A percentile compares a stretch with the other conserved stretches of the same genome.
Conservation (phyloP, 2,113 vertebrate genomes). For the Pogona vitticeps region DNA sequence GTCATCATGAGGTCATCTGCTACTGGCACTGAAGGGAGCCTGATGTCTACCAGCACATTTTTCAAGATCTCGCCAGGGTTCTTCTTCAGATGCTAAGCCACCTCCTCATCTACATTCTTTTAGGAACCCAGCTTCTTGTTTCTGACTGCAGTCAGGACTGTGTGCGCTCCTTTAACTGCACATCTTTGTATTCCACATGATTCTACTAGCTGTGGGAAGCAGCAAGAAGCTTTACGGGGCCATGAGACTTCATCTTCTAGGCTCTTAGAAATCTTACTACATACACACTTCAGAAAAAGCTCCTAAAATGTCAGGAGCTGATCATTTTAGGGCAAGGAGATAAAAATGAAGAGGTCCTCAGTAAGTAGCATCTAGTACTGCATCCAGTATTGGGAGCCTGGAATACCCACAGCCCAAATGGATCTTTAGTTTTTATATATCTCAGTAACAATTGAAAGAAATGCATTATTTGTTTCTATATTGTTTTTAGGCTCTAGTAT, state of each 20-base stretch:
- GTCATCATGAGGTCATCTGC: background rate
- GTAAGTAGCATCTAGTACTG: background rate
- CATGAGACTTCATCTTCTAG: background rate
- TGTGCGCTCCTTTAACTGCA: background rate
- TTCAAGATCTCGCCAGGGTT: background rate
- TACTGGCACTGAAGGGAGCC: constrained; percentile 3
- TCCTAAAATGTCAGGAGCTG: background rate
- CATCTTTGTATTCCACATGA: background rate
- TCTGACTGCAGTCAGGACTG: constrained; percentile 30
- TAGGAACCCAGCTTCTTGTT: background rate
- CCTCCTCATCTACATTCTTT: background rate
- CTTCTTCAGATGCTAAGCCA: constrained; percentile 29
- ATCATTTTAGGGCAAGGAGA: background rate
- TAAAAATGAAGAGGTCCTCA: background rate
- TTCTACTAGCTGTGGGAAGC: background rate
- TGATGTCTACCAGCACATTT: constrained; percentile 20
- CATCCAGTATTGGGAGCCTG: background rate
- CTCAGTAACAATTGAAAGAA: constrained; percentile 61
- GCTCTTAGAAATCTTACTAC: background rate
- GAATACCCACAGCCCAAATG: background rate
- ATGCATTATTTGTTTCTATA: constrained; percentile 66
- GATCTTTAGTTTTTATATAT: constrained; percentile 53
- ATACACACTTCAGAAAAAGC: background rate
- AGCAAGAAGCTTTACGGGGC: background rate
- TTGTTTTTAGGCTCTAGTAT: constrained; percentile 58